Percentiles rank a stretch among this genome's conserved stretches.
Conservation (phyloP, 2,888 invertebrate species). For the Disparrhopalites patrizii region DNA sequence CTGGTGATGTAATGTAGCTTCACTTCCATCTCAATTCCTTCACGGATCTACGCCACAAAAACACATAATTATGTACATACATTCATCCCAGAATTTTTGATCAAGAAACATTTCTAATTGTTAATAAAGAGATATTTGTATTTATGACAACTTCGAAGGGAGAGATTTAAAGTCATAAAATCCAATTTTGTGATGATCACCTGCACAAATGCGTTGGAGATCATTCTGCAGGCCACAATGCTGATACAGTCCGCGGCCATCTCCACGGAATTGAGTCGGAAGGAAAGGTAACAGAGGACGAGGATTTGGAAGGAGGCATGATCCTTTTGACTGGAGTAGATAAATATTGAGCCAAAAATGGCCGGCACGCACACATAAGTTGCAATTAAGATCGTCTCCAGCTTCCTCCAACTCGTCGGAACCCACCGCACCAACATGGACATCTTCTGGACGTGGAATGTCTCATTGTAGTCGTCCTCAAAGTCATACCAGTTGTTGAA, state of each 20-base stretch:
- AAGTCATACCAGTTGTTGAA: background rate
- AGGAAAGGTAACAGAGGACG: background rate
- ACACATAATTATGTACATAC: too few species aligned
- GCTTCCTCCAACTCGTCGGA: background rate
- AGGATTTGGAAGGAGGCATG: background rate
- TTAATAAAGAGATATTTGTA: too few species aligned
- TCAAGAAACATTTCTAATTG: background rate
- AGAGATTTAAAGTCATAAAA: too few species aligned
- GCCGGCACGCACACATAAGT: background rate
- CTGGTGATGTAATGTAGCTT: background rate
- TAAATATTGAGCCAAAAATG: background rate
- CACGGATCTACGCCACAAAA: background rate
- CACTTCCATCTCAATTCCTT: background rate
- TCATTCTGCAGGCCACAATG: background rate
- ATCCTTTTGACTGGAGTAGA: background rate
- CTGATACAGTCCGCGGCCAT: background rate
- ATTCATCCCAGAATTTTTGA: background rate
- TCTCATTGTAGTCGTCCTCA: background rate
- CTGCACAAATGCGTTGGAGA: background rate
- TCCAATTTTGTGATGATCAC: too few species aligned
- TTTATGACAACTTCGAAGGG: too few species aligned
- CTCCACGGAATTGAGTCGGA: background rate
- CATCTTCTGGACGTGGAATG: background rate
- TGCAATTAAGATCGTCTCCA: background rate
- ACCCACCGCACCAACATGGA: background rate